These are phyloP conservation scores for Ophiodon elongatus DNA, from an alignment of 2,113 vertebrate genomes.

Conservation along the genomic window DNA sequence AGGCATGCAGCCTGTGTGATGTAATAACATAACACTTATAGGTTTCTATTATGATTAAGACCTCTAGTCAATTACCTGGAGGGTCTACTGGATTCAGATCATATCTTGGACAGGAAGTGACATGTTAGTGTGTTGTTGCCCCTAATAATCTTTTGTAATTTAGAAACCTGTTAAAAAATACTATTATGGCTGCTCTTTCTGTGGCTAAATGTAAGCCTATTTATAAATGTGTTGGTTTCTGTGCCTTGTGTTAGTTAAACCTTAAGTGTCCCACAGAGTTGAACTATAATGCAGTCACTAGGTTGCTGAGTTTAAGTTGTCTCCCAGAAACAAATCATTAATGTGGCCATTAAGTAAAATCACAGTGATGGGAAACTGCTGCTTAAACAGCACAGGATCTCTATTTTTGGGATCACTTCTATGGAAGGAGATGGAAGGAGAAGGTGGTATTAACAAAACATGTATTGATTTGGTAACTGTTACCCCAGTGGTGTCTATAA, in stretches of 20 bases:
- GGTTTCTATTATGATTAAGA: background rate
- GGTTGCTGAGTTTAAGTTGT: background rate
- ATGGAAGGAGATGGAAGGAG: background rate
- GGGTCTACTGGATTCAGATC: background rate
- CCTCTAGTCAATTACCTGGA: background rate
- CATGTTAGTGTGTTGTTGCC: background rate
- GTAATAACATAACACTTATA: conserved; percentile 35
- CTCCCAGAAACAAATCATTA: background rate
- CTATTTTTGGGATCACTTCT: conserved; percentile 10
- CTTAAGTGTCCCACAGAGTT: background rate
- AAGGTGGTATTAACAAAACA: background rate
- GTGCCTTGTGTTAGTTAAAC: background rate
- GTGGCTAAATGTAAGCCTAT: background rate
- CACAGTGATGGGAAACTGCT: background rate
- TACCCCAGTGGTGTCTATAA: background rate
- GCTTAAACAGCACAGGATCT: background rate
- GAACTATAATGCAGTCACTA: background rate
- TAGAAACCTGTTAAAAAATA: background rate
- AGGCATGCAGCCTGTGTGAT: conserved; percentile 35
- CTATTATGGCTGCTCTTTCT: background rate
- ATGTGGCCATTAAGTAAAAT: conserved; percentile 43
- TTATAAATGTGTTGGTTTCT: conserved; percentile 7
- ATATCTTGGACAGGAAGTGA: background rate
- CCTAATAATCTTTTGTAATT: background rate
- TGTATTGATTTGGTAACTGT: background rate